Conservation (phyloP, 2,113 vertebrate genomes). For the Meles meles region DNA sequence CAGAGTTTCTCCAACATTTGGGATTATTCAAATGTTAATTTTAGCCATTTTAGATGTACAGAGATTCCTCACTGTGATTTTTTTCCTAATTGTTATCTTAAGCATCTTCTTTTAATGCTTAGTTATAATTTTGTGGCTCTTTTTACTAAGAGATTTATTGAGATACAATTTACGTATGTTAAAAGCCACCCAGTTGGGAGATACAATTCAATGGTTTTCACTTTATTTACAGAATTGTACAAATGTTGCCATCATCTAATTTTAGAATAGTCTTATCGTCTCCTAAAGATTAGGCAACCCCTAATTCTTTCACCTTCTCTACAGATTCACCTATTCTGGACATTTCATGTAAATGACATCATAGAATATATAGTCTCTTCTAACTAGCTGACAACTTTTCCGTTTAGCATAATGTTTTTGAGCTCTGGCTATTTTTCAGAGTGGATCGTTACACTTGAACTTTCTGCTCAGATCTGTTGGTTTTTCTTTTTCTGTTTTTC, state of each 20-base stretch:
- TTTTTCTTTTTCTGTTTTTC: neutral
- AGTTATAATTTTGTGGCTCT: neutral
- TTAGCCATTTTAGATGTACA: neutral
- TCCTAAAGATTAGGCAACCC: neutral
- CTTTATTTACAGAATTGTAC: neutral
- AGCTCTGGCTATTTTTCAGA: neutral
- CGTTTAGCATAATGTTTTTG: neutral
- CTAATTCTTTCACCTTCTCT: neutral
- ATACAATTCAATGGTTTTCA: neutral
- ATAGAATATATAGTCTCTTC: neutral
- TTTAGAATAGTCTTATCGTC: neutral
- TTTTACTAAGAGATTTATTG: neutral
- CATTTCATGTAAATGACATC: neutral
- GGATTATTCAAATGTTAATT: neutral
- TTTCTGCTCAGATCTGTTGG: neutral
- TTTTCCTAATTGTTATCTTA: neutral
- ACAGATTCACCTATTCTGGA: neutral
- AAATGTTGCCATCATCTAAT: neutral
- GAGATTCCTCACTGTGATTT: neutral
- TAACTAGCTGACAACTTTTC: neutral
- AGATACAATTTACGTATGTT: neutral
- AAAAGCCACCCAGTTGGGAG: neutral
- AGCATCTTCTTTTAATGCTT: neutral
- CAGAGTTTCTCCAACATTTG: neutral
- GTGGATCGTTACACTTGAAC: neutral